Evolutionary conservation across 2,797 vertebrate genomes (phyloP), one percentile per base, ranked within the genome.

Genomic region (Garrulus glandarius): DNA sequence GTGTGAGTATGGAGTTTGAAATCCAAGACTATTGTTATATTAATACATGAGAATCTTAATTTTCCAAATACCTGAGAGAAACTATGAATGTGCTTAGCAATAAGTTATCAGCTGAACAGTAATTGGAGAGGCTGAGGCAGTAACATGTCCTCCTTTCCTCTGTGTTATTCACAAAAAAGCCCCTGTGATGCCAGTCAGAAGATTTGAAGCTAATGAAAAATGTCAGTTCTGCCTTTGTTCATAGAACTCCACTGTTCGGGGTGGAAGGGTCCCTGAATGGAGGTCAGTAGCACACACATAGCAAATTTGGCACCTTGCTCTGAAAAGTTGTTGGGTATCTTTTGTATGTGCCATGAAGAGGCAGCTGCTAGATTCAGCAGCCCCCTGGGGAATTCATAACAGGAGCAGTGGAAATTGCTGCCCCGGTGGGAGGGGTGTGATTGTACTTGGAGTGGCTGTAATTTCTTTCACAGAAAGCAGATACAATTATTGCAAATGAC

Each of bases 241-340:
- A 6, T 9, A 22, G 79, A 47, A 39, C 57, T 84, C 17, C 22
- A 6, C 39, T 78, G 5, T 64, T 50, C 0, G 2, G 87, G 47
- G 34, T 52, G 47, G 52, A 37, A 78, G 59, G 64, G 69, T 81
- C 65, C 49, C 27, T 39, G 69, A 46, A 13, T 15, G 75, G 37
- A 84, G 78, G 81, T 60, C 85, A 67, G 85, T 93, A 76, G 39
- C 96, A 77, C 53, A 59, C 44, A 61, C 71, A 19, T 24, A 76
- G 43, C 86, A 92, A 92, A 96, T 97, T 96, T 60, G 8, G 67
- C 96, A 93, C 89, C 72, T 95, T 24, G 1, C 55, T 87, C 60
- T 85, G 56, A 36, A 24, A 72, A 72, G 85, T 5, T 90, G 34
- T 23, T 60, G 46, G 34, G 30, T 67, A 3, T 26, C 52, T 91